Evolutionary conservation across 2,888 invertebrate species (phyloP), one percentile per base, ranked within the genome.

Genomic region (Ferrisia virgata): DNA sequence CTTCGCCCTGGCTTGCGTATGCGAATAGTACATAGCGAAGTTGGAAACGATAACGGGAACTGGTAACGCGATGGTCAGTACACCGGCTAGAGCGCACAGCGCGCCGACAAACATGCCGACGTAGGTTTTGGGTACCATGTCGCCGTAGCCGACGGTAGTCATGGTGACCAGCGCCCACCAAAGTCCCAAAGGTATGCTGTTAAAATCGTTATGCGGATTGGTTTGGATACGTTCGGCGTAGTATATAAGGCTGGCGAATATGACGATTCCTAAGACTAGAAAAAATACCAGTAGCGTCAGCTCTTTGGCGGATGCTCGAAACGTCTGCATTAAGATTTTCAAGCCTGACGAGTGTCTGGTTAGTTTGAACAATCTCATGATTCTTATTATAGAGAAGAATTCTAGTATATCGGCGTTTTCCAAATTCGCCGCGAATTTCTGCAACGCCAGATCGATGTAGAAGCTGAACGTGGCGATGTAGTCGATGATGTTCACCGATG

Each of bases 101-200:
- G 98, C 97, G 87, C 98, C 98, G 86, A 98, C 98, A 89, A 98
- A 97, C 98, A 98, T 98, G 86, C 98, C 98, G 86, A 97, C 95
- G 89, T 98, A 98, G 69, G 98, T 98, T 90, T 98, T 98, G 86
- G 98, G 98, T 87, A 95, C 97, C 97, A 98, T 98, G 90, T 98
- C 98, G 85, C 98, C 98, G 89, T 98, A 99, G 72, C 98, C 98
- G 85, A 98, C 98, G 0, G 97, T 97, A 87, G 98, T 99, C 98
- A 99, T 98, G 87, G 98, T 98, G 86, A 98, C 98, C 90, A 98
- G 92, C 76, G 98, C 98, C 98, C 98, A 99, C 98, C 98, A 98
- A 86, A 98, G 91, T 76, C 98, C 98, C 87, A 97, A 91, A 76
- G 98, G 98, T 91, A 99, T 99, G 90, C 97, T 97, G 89, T 97